Base-by-base conservation (phyloP, 1,140 invertebrate species). In the Mycetomoellerius zeteki region DNA sequence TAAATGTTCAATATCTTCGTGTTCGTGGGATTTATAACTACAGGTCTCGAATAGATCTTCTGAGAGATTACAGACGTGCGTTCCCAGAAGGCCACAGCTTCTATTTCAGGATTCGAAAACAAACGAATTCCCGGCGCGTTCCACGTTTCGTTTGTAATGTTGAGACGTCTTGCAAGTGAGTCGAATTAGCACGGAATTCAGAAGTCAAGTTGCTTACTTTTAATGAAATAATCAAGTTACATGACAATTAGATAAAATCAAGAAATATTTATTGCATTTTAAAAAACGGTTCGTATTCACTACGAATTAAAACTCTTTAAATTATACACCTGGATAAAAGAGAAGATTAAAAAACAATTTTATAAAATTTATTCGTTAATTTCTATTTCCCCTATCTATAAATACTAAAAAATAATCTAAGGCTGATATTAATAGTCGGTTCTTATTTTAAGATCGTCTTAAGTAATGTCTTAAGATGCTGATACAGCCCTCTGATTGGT, bases 51-150 rank as follows among this genome's bases (percentile, higher is more conserved):
- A 89, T 89, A 89, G 85, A 87, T 56, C 88, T 81, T 30, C 37
- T 84, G 85, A 90, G 85, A 89, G 86, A 90, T 90, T 87, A 87
- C 85, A 87, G 85, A 56, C 85, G 78, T 54, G 24, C 72, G 71
- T 91, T 89, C 90, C 60, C 47, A 89, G 82, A 89, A 91, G 69
- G 80, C 88, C 85, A 65, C 64, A 50, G 69, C 64, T 92, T 93
- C 93, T 94, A 94, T 94, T 94, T 93, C 85, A 78, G 86, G 93
- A 90, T 91, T 91, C 52, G 90, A 93, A 93, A 94, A 94, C 91
- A 93, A 93, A 89, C 93, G 87, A 88, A 92, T 91, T 91, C 73
- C 47, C 86, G 82, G 78, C 73, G 64, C 73, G 82, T 89, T 88
- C 80, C 82, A 64, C 73, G 76, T 88, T 88, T 88, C 86, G 58